phyloP scores from a whole-genome alignment of 1,140 invertebrate species.

The Maconellicoccus hirsutus region DNA sequence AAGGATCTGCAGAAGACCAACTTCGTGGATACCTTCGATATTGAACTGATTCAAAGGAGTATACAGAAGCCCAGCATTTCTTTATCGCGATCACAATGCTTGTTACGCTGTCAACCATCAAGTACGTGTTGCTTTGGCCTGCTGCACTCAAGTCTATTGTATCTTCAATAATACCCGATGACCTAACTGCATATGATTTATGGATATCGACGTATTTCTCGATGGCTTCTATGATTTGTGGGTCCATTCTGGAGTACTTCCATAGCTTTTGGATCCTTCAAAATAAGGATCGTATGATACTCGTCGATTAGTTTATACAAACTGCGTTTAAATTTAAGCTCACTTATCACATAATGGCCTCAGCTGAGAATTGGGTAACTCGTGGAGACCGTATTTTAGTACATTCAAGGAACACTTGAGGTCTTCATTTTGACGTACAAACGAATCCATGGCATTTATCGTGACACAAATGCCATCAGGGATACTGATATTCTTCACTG shows the following conservation, averaged over 20 bases:
- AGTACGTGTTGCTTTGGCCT: slow-evolving; percentile 69
- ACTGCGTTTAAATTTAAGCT: slow-evolving; percentile 31
- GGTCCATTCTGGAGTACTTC: not conserved
- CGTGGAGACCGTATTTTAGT: slow-evolving; percentile 5
- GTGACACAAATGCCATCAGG: slow-evolving; percentile 18
- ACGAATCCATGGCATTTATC: not conserved
- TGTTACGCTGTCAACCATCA: not conserved
- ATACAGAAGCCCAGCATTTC: not conserved
- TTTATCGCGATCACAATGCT: not conserved
- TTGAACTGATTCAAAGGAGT: not conserved
- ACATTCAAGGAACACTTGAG: not conserved
- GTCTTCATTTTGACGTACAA: slow-evolving; percentile 19
- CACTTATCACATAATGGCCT: slow-evolving; percentile 32
- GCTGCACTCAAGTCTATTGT: slow-evolving; percentile 62
- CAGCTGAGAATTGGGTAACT: not conserved
- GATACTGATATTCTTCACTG: not conserved
- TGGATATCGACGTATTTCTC: not conserved
- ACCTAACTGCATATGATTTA: slow-evolving; percentile 40
- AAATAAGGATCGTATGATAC: too few relatives aligned
- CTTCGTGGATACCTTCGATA: not conserved
- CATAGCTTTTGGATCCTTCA: slow-evolving; percentile 25
- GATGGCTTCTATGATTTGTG: slow-evolving; percentile 15
- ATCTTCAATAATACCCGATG: slow-evolving; percentile 64
- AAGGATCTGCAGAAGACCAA: too few relatives aligned
- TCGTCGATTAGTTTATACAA: slow-evolving; percentile 23